Evolutionary conservation across 2,888 invertebrate genomes (phyloP).

Genomic region (Leptinotarsa tumamoca): DNA sequence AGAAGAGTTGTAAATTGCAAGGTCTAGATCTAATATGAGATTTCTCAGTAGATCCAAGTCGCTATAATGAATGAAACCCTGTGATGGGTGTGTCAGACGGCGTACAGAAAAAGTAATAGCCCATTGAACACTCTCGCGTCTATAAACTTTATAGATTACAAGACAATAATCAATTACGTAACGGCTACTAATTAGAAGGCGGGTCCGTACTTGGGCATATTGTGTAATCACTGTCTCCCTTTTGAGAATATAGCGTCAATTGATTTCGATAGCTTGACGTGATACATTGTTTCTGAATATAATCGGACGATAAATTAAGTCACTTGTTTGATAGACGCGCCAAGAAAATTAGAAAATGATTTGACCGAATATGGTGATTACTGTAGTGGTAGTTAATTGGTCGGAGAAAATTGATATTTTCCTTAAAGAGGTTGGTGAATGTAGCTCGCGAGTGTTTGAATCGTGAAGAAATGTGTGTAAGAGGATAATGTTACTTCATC

Average conservation of each 20-base stretch:
- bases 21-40: too few relatives aligned
- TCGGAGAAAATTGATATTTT: background rate
- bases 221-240: slow-evolving; percentile 13
- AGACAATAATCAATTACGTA: slow-evolving; percentile 2
- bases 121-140: background rate
- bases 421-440: background rate
- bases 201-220: slow-evolving; percentile 7
- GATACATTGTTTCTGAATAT: slow-evolving; percentile 1
- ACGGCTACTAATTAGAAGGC: slow-evolving; percentile 1
- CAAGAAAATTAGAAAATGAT: background rate
- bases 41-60: background rate
- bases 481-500: too few relatives aligned
- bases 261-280: background rate
- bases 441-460: background rate
- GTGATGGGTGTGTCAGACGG: background rate
- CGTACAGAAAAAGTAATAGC: slow-evolving; percentile 3
- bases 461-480: too few relatives aligned
- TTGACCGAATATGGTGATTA: background rate
- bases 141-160: background rate
- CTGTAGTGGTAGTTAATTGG: background rate
- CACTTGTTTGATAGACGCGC: background rate
- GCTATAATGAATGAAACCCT: background rate
- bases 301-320: slow-evolving; percentile 14
- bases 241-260: slow-evolving; percentile 1
- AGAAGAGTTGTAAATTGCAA: too few relatives aligned